Percentiles rank a stretch among this genome's conserved stretches.
Evolutionary conservation across 64 coral and sea anemone species (phyloP).

Genomic region (Anthopleura sola): DNA sequence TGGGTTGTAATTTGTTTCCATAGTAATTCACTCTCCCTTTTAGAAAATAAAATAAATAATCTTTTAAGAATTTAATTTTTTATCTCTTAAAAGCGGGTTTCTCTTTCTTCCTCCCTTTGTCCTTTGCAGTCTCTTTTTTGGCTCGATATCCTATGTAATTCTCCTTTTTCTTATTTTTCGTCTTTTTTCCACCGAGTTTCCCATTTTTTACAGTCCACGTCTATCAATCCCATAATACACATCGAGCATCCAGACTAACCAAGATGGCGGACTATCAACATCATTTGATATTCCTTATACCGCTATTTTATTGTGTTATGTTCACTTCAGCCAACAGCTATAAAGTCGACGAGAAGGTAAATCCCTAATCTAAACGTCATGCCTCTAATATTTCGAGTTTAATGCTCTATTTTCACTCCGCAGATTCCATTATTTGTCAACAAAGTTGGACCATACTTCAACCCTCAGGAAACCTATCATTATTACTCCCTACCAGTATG

Average conservation of each 20-base stretch:
- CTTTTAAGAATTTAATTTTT: no score
- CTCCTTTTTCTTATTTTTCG: neutral
- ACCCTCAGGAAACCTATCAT: conserved; percentile 96
- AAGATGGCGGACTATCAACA: conserved; percentile 33
- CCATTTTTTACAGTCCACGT: neutral
- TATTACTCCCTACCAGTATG: conserved; percentile 96
- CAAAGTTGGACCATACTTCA: conserved; percentile 99
- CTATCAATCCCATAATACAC: conserved; percentile 16
- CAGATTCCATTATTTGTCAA: conserved; percentile 93
- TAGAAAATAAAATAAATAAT: no score
- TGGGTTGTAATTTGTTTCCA: no score
- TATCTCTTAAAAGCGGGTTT: no score
- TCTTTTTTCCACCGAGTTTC: neutral
- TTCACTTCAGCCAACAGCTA: conserved; percentile 20
- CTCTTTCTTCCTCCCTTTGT: no score
- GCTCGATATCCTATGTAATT: neutral
- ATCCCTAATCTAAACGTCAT: neutral
- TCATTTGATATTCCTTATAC: neutral
- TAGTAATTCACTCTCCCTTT: no score
- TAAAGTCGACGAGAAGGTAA: conserved; percentile 39
- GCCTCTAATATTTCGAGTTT: neutral
- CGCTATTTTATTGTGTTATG: neutral
- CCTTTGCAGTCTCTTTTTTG: neutral
- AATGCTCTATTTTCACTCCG: neutral
- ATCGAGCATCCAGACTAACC: conserved; percentile 6